Evolutionary conservation across 2,113 vertebrate species (phyloP).

Genomic region (Protomyctophum bolini): DNA sequence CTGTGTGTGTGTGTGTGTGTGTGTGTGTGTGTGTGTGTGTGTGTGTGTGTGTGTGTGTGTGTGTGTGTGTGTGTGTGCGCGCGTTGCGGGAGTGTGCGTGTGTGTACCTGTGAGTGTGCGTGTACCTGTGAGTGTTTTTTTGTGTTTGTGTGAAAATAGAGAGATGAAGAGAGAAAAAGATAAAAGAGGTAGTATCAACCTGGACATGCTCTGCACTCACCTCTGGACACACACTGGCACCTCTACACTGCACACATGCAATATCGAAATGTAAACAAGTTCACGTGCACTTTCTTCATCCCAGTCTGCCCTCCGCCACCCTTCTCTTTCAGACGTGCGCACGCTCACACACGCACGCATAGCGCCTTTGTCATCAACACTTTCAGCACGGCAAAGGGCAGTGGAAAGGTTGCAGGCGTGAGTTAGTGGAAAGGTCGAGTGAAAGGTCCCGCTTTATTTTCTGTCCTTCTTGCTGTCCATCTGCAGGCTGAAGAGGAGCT

Average conservation of each 20-base stretch:
- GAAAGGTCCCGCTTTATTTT: constrained; percentile 75
- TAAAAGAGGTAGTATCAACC: background rate
- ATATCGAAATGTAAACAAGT: constrained; percentile 55
- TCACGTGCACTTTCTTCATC: constrained; percentile 20
- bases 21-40: constrained; percentile 1
- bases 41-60: background rate
- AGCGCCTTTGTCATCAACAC: constrained; percentile 72
- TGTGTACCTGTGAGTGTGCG: background rate
- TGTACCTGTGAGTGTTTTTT: background rate
- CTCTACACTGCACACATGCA: constrained; percentile 35
- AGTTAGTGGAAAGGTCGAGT: constrained; percentile 77
- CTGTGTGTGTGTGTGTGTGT: background rate
- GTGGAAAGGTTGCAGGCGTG: constrained; percentile 74
- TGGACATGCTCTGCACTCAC: constrained; percentile 31
- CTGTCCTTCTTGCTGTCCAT: constrained; percentile 41
- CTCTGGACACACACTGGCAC: constrained; percentile 37
- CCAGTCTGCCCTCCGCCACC: background rate
- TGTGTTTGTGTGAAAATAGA: background rate
- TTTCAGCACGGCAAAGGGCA: constrained; percentile 77
- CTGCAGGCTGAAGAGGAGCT: constrained; percentile 49
- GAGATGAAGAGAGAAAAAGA: background rate
- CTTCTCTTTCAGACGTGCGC: background rate
- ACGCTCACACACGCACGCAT: constrained; percentile 14
- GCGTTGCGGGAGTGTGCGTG: background rate
- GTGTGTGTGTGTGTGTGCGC: background rate